phyloP scores from a whole-genome alignment of 2,888 invertebrate genomes.

The Papilio elwesi region DNA sequence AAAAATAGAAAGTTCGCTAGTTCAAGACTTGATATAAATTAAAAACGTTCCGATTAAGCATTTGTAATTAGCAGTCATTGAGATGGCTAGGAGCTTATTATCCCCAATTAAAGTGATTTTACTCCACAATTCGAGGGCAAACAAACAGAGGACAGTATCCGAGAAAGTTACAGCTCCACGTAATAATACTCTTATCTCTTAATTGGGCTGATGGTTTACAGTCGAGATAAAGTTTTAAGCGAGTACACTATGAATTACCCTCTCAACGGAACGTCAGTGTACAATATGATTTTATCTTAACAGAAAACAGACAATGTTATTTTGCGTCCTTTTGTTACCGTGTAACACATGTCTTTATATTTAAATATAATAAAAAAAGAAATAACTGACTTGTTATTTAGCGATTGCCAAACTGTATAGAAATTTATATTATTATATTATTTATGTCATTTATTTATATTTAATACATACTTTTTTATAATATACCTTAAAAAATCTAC shows the following conservation, averaged over 20 bases:
- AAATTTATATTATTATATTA: no score
- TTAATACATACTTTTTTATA: no score
- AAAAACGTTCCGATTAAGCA: neutral
- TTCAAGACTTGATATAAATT: neutral
- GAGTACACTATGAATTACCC: conserved; percentile 4
- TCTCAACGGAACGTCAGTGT: neutral
- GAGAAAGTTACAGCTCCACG: neutral
- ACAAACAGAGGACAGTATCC: neutral
- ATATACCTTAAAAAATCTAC: no score
- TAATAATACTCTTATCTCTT: conserved; percentile 25
- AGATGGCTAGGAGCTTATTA: conserved; percentile 17
- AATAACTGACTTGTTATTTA: no score
- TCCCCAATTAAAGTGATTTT: conserved; percentile 30
- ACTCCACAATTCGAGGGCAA: conserved; percentile 9
- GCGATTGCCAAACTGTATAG: no score
- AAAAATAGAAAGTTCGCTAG: no score
- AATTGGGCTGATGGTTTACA: conserved; percentile 27
- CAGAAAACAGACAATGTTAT: conserved; percentile 4
- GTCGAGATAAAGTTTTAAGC: conserved; percentile 22
- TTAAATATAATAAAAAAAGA: no score
- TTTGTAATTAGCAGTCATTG: neutral
- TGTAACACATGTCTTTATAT: no score
- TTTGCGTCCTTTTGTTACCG: neutral
- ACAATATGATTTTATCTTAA: neutral
- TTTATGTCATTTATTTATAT: no score